phyloP scores from a whole-genome alignment of 2,888 invertebrate species.

The Buathra laborator region DNA sequence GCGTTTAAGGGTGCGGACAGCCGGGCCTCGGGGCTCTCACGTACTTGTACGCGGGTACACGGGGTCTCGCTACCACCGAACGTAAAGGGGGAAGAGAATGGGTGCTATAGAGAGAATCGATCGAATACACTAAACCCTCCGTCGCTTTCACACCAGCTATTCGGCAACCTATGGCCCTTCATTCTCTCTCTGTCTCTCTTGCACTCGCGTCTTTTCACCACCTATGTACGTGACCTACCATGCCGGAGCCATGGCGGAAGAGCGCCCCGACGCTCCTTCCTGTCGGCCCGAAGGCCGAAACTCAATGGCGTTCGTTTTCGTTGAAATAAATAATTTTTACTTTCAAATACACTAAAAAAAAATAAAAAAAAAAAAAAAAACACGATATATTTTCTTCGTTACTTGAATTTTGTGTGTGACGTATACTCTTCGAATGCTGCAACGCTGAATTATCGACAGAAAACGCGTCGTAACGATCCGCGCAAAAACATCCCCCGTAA shows the following conservation, averaged over 20 bases:
- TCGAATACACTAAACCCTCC: conserved; percentile 50
- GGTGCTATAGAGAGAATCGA: conserved; percentile 61
- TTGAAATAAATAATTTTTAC: background rate
- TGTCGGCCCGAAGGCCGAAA: conserved; percentile 44
- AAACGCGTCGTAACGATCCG: background rate
- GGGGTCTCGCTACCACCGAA: conserved; percentile 10
- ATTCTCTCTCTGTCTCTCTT: conserved; percentile 31
- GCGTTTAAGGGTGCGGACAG: conserved; percentile 37
- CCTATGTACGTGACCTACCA: conserved; percentile 72
- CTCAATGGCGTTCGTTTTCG: conserved; percentile 5
- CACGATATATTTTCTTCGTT: too few relatives aligned
- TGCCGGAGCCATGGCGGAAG: conserved; percentile 70
- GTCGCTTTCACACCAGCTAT: conserved; percentile 32
- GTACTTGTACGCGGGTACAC: conserved; percentile 6
- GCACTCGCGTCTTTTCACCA: conserved; percentile 16
- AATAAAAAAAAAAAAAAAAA: too few relatives aligned
- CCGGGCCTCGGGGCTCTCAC: conserved; percentile 7
- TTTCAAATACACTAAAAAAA: background rate
- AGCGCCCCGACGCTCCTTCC: conserved; percentile 63
- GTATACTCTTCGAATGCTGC: background rate
- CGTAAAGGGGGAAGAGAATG: conserved; percentile 35
- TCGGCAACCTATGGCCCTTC: conserved; percentile 5
- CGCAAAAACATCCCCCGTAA: background rate
- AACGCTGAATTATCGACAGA: background rate
- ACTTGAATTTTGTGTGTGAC: background rate